Conservation (phyloP, 2,797 vertebrate species). For the Rhinogobio ventralis region DNA sequence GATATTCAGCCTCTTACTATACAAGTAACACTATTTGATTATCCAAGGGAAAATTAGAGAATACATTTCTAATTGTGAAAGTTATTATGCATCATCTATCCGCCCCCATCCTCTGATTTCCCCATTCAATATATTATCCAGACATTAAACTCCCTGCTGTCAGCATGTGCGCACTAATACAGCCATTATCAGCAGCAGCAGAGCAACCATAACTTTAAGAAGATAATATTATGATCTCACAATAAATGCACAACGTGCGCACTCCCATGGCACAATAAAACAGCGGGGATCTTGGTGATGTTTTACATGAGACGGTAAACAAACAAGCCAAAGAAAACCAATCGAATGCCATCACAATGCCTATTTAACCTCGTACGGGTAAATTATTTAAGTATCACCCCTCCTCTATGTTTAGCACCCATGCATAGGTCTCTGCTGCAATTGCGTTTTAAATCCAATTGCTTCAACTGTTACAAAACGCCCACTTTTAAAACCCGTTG, state of each 20-base stretch:
- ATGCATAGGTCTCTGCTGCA: conserved; percentile 29
- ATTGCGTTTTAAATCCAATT: conserved; percentile 22
- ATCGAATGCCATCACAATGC: neutral
- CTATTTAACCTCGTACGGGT: neutral
- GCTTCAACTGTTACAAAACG: conserved; percentile 60
- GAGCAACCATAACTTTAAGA: conserved; percentile 23
- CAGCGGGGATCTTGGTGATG: conserved; percentile 1
- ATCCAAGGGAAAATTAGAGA: neutral
- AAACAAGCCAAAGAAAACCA: conserved; percentile 24
- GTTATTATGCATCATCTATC: conserved; percentile 39
- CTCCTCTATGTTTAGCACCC: neutral
- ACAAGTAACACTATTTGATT: neutral
- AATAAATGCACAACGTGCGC: conserved; percentile 11
- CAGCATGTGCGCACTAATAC: conserved; percentile 8
- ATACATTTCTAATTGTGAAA: conserved; percentile 3
- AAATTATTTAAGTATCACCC: neutral
- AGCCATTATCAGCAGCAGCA: conserved; percentile 1
- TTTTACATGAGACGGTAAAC: conserved; percentile 24
- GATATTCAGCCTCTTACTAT: neutral
- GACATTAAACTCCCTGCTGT: conserved; percentile 24
- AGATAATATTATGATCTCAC: neutral
- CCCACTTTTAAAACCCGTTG: conserved; percentile 67
- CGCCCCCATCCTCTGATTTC: conserved; percentile 23
- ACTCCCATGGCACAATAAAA: conserved; percentile 19
- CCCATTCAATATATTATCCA: conserved; percentile 30